phyloP scores from a whole-genome alignment of 2,113 vertebrate species.

The Anarrhichthys ocellatus region DNA sequence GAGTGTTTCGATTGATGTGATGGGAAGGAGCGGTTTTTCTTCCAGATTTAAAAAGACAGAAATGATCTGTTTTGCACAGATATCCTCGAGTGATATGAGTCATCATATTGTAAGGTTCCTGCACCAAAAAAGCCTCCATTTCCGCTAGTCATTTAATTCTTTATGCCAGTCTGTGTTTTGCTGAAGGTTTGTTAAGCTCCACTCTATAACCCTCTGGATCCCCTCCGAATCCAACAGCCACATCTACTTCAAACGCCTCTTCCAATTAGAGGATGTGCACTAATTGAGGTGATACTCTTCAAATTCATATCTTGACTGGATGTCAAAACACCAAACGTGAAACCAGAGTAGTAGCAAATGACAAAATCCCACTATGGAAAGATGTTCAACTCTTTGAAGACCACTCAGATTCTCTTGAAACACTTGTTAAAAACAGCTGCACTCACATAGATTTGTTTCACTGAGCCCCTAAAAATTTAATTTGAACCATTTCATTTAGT shows the following conservation, averaged over 20 bases:
- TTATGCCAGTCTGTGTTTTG: constrained; percentile 6
- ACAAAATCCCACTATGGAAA: neutral
- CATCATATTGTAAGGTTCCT: constrained; percentile 1
- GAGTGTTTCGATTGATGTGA: neutral
- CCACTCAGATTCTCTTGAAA: neutral
- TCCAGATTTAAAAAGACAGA: neutral
- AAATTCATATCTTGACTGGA: constrained; percentile 5
- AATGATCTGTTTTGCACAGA: neutral
- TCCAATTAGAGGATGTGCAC: constrained; percentile 40
- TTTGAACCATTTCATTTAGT: constrained; percentile 1
- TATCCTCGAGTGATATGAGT: neutral
- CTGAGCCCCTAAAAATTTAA: neutral
- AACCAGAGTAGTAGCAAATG: neutral
- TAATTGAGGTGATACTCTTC: constrained; percentile 20
- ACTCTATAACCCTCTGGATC: constrained; percentile 5
- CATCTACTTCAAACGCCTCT: constrained; percentile 43
- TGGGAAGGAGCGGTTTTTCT: neutral
- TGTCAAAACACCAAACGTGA: neutral
- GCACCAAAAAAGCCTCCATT: neutral
- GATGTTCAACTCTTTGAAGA: constrained; percentile 20
- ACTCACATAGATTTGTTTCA: constrained; percentile 9
- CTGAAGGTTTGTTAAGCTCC: constrained; percentile 38
- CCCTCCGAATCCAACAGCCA: constrained; percentile 16
- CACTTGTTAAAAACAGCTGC: constrained; percentile 2
- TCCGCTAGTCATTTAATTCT: neutral